Conservation (phyloP, 2,888 invertebrate genomes). For the Alviniconcha strummeri region DNA sequence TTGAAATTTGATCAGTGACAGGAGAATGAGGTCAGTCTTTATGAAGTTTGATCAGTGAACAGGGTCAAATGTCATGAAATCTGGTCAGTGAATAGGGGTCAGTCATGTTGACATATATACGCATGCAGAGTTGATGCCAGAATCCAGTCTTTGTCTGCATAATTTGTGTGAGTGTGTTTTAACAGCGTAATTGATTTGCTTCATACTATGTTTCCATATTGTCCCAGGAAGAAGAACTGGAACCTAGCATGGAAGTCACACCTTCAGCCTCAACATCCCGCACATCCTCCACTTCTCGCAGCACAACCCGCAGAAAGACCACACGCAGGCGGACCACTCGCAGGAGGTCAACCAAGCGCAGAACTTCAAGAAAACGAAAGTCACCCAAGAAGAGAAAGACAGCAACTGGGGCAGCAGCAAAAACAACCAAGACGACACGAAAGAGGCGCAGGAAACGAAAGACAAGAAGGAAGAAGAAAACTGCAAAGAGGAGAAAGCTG, state of each 20-base stretch:
- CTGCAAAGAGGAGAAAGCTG: not conserved
- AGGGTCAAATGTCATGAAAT: no score
- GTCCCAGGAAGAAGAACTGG: conserved; percentile 29
- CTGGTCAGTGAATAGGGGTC: no score
- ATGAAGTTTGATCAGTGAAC: no score
- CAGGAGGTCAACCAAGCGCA: conserved; percentile 17
- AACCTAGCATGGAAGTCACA: not conserved
- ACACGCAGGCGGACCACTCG: conserved; percentile 29
- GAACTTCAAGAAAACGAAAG: not conserved
- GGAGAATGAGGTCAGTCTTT: no score
- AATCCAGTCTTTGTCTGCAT: no score
- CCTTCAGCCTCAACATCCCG: not conserved
- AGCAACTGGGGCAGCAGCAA: conserved; percentile 25
- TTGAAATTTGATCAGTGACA: no score
- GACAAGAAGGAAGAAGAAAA: conserved; percentile 14
- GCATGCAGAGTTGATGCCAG: no score
- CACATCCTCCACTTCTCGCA: not conserved
- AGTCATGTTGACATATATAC: no score
- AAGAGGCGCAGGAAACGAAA: conserved; percentile 39
- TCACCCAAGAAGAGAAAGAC: not conserved
- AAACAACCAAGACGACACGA: conserved; percentile 40
- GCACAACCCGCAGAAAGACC: conserved; percentile 28
- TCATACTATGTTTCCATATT: not conserved
- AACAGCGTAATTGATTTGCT: no score
- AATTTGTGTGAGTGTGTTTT: no score